Base-by-base conservation (phyloP, 1,140 invertebrate genomes). In the Acyrthosiphon pisum region DNA sequence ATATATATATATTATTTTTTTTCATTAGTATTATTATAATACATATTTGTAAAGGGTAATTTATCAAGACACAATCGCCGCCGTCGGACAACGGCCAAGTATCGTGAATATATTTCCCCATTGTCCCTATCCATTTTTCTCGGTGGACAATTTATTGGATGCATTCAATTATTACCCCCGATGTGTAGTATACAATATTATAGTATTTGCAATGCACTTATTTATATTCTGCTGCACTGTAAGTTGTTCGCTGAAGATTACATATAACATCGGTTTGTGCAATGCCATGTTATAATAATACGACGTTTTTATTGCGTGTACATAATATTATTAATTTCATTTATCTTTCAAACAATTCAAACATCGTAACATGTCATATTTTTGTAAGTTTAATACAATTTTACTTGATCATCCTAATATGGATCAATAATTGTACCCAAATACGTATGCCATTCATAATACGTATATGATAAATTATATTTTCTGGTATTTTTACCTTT, bases 141-240 rank as follows among this genome's bases (percentile, higher is more conserved):
- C 48, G 35, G 81, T 48, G 46, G 46, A 83, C 91, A 37, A 84
- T 90, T 84, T 83, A 93, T 93, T 86, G 23, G 81, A 56, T 44
- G n/a, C 91, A 46, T 92, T 92, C 91, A 84, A 93, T 93, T 93
- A 93, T 83, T 68, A 26, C 76, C 35, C 76, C n/a, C 76, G 44
- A 46, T 46, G 84, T 86, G 37, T 68, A 84, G 41, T 14, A 7
- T 41, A 30, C 44, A 46, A 86, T 14, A 86, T 26, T 20, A 53
- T 53, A 46, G 26, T 30, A 46, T 84, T 44, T 86, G 84, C 26
- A 14, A 26, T 86, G 44, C 23, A 46, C 44, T 86, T 86, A 30
- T 86, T 86, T 86, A 86, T 86, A 26, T 26, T 41, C 26, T 22
- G 14, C 41, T 44, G 23, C n/a, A 53, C 50, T 53, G 50, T 18